Base-by-base conservation (phyloP, 2,797 vertebrate genomes). In the Naso thynnoides region DNA sequence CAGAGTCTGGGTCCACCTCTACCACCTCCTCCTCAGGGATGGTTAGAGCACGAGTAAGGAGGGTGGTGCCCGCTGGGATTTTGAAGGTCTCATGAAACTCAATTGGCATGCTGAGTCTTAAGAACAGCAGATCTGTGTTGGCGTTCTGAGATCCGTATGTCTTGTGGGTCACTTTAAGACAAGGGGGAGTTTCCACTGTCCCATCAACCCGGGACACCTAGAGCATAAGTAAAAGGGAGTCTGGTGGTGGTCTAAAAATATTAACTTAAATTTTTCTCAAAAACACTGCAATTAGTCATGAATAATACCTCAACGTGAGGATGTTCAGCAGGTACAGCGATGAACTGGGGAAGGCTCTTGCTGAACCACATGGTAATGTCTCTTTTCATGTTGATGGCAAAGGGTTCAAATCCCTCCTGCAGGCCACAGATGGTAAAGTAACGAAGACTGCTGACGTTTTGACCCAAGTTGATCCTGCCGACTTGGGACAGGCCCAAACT, bases 341-440 rank as follows among this genome's bases (percentile, higher is more conserved):
- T 92, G 87, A 95, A 98, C 78, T 98, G 97, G 0, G 97, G 97
- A 57, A 98, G 94, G 86, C 97, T 97, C 88, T 98, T 98, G 94
- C 96, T 98, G 89, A 98, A 98, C 97, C 97, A 98, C 92, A 96
- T 97, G 60, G 97, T 96, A 73, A 98, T 96, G 29, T 96, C 96
- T 53, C 97, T 92, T 91, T 98, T 97, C 95, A 96, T 98, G 90
- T 98, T 98, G 82, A 98, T 96, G 36, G 96, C 96, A 29, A 98
- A 98, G 0, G 97, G 97, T 74, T 98, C 97, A 33, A 97, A 98
- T 69, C 97, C 97, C 87, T 98, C 97, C 85, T 98, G 97, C 62
- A 98, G 94, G 38, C 97, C 97, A 7, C 97, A 98, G 91, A 98
- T 98, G 83, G 96, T 95, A 75, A 98, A 98, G 88, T 94, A 98